Conservation (phyloP, 1,140 invertebrate genomes). For the Harlomillsia oculata region DNA sequence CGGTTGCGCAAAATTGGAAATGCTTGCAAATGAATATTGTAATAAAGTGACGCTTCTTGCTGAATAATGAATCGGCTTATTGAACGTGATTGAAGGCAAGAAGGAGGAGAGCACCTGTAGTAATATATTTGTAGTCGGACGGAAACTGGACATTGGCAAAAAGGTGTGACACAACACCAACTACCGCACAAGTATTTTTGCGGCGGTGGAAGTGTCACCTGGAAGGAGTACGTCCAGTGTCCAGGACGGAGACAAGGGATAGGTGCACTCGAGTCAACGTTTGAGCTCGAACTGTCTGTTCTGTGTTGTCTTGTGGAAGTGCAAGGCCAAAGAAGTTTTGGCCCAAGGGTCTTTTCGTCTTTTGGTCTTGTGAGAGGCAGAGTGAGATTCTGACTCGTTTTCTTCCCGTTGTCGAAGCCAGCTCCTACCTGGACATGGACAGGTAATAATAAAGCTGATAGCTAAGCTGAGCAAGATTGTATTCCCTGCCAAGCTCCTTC, state of each 20-base stretch:
- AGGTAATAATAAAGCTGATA: no score
- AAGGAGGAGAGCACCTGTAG: no score
- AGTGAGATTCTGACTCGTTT: constrained; percentile 16
- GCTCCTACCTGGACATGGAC: no score
- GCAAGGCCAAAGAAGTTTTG: constrained; percentile 22
- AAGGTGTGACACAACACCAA: neutral
- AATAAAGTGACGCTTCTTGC: no score
- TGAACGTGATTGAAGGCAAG: no score
- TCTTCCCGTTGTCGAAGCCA: no score
- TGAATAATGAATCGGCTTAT: no score
- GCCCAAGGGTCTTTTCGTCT: constrained; percentile 13
- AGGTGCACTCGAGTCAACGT: constrained; percentile 14
- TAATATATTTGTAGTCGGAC: no score
- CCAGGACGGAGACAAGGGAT: constrained; percentile 1
- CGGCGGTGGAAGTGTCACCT: neutral
- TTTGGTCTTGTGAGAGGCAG: constrained; percentile 16
- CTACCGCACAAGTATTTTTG: neutral
- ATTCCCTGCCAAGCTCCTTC: constrained; percentile 13
- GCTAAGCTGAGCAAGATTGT: no score
- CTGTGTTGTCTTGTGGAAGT: constrained; percentile 20
- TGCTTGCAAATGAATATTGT: no score
- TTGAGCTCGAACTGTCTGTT: constrained; percentile 12
- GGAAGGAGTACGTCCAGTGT: neutral
- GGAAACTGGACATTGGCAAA: neutral
- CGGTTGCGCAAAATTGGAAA: no score